Base-by-base conservation (phyloP, 2,113 vertebrate species). In the Tenrec ecaudatus region DNA sequence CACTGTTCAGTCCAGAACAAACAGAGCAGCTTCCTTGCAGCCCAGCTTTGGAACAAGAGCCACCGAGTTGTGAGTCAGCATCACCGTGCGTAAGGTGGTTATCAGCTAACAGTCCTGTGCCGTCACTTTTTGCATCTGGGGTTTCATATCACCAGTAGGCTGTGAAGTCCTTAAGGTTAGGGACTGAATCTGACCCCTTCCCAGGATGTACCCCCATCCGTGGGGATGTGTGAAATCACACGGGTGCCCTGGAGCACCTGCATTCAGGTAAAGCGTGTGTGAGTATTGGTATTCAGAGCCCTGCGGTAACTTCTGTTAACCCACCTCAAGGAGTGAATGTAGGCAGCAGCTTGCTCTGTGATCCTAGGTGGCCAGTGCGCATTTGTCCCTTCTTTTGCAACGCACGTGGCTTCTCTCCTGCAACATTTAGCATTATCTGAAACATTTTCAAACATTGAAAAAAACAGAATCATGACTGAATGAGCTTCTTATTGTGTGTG, bases 401-500 rank as follows among this genome's bases (percentile, higher is more conserved):
- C 43, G 9, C 40, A 53, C 43, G 3, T 29, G 6, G 16, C 19
- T 12, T 76, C 43, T 31, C 36, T 88, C 20, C 78, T 83, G 85
- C 31, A 40, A 40, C 40, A 22, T 40, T 38, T 80, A 92, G 47
- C 57, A 81, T 84, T 64, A 40, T 43, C 66, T 71, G 31, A 82
- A 84, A 73, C 10, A 80, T 75, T 93, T 91, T 86, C 38, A 96
- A 58, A 93, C 77, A 60, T 58, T 25, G 57, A 86, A 78, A 20
- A 85, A 82, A 85, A 68, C 22, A 83, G 64, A 71, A 47, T 43
- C 38, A 29, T 64, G 60, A 19, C 7, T 89, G 58, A 77, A 40
- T 76, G 82, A 90, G 20, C 36, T 73, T 62, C 2, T 1, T 40
- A 64, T 77, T 86, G 27, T 36, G 17, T 53, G 47, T 95, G 53